Evolutionary conservation across 2,113 vertebrate species (phyloP).

Genomic region (Leptobrachium leishanense): DNA sequence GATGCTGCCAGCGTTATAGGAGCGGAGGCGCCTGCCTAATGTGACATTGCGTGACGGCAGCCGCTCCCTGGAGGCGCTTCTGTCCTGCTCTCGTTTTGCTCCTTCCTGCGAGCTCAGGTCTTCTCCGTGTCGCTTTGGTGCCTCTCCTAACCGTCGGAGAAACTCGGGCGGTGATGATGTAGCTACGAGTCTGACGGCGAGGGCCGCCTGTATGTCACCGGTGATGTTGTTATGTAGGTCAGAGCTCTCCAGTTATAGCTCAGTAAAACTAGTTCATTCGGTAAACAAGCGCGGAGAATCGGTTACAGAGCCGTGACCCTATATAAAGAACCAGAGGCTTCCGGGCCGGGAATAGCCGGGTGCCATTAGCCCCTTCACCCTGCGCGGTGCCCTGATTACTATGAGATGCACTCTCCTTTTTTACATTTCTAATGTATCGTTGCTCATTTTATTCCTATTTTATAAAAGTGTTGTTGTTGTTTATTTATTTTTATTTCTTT

Average conservation of each 20-base stretch:
- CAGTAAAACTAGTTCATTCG: slow-evolving; percentile 42
- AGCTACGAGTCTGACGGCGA: slow-evolving; percentile 7
- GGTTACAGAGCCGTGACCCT: slow-evolving; percentile 4
- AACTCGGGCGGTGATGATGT: background rate
- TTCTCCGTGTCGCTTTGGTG: slow-evolving; percentile 10
- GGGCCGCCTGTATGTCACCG: slow-evolving; percentile 27
- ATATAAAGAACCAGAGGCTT: background rate
- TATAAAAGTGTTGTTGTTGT: no score
- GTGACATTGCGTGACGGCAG: background rate
- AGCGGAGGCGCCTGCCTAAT: slow-evolving; percentile 41
- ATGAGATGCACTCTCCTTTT: no score
- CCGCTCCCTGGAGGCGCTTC: background rate
- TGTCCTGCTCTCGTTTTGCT: background rate
- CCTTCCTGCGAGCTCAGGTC: background rate
- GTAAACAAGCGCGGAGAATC: slow-evolving; percentile 28
- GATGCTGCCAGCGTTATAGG: background rate
- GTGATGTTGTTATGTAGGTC: slow-evolving; percentile 43
- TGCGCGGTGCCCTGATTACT: background rate
- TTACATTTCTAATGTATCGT: no score
- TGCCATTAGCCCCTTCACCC: background rate
- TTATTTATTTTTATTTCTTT: no score
- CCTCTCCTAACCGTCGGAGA: slow-evolving; percentile 1
- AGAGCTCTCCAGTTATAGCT: slow-evolving; percentile 40
- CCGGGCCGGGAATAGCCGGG: background rate
- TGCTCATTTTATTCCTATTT: no score